These are phyloP conservation scores for Carposina sasakii DNA, from an alignment of 1,140 invertebrate species.

Conservation along the genomic window DNA sequence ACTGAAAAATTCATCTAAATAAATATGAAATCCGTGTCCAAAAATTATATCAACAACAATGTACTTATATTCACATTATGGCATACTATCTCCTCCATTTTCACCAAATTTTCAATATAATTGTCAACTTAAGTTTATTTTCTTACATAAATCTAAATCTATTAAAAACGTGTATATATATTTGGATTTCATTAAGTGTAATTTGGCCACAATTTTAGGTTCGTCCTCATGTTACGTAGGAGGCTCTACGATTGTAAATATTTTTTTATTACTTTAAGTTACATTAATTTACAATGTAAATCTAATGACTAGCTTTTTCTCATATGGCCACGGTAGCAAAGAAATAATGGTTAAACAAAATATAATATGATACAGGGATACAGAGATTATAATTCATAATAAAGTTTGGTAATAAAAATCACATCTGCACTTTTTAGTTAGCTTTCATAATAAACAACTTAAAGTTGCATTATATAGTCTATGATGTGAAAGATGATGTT, in stretches of 20 bases:
- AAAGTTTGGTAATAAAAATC: slow-evolving; percentile 35
- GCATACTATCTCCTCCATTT: neutral
- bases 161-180: slow-evolving; percentile 68
- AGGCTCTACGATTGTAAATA: slow-evolving; percentile 59
- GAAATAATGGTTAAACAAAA: slow-evolving; percentile 17
- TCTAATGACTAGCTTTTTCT: slow-evolving; percentile 69
- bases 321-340: slow-evolving; percentile 57
- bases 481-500: too few species aligned
- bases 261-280: slow-evolving; percentile 55
- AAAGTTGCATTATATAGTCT: too few species aligned
- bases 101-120: slow-evolving; percentile 13
- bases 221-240: slow-evolving; percentile 53
- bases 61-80: too few species aligned
- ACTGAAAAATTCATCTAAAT: too few species aligned
- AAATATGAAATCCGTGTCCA: too few species aligned
- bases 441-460: too few species aligned
- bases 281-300: slow-evolving; percentile 64
- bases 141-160: slow-evolving; percentile 50
- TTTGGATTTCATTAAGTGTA: slow-evolving; percentile 66
- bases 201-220: slow-evolving; percentile 69
- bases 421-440: too few species aligned
- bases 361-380: slow-evolving; percentile 14
- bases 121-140: slow-evolving; percentile 35
- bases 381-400: slow-evolving; percentile 12
- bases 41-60: too few species aligned